Evolutionary conservation across 2,888 invertebrate genomes (phyloP).

Genomic region (Hirtodrosophila confusa): DNA sequence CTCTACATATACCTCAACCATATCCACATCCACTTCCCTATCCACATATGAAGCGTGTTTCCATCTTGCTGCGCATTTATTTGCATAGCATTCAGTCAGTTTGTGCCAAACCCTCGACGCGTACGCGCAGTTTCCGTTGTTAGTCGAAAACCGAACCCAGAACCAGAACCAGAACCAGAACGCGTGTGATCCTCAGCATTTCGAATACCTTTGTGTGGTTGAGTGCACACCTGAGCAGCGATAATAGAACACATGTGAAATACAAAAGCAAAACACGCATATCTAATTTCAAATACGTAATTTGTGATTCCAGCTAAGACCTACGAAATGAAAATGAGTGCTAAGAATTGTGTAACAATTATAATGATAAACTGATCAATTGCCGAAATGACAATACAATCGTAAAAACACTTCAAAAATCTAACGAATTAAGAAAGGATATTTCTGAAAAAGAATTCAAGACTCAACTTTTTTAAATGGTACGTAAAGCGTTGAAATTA

Average conservation of each 20-base stretch:
- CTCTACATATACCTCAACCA: constrained; percentile 3
- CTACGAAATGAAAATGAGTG: constrained; percentile 22
- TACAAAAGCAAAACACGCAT: constrained; percentile 19
- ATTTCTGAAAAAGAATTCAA: not conserved
- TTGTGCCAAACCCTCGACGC: constrained; percentile 66
- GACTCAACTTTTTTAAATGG: constrained; percentile 30
- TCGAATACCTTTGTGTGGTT: not conserved
- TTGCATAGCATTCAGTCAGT: constrained; percentile 68
- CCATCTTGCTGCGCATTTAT: constrained; percentile 52
- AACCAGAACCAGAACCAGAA: constrained; percentile 3
- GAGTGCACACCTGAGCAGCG: constrained; percentile 28
- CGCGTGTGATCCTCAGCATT: constrained; percentile 15
- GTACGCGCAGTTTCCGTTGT: constrained; percentile 41
- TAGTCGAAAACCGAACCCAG: not conserved
- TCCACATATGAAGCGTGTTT: constrained; percentile 48
- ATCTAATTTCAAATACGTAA: constrained; percentile 30
- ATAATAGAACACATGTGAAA: constrained; percentile 36
- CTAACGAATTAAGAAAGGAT: constrained; percentile 10
- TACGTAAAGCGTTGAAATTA: constrained; percentile 24
- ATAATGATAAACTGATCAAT: constrained; percentile 10
- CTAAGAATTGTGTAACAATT: constrained; percentile 22
- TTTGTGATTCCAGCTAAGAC: constrained; percentile 44
- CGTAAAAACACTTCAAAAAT: not conserved
- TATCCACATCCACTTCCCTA: constrained; percentile 24
- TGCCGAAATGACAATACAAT: constrained; percentile 9